Conservation (phyloP, 2,113 vertebrate genomes). For the Falcunculus frontatus region DNA sequence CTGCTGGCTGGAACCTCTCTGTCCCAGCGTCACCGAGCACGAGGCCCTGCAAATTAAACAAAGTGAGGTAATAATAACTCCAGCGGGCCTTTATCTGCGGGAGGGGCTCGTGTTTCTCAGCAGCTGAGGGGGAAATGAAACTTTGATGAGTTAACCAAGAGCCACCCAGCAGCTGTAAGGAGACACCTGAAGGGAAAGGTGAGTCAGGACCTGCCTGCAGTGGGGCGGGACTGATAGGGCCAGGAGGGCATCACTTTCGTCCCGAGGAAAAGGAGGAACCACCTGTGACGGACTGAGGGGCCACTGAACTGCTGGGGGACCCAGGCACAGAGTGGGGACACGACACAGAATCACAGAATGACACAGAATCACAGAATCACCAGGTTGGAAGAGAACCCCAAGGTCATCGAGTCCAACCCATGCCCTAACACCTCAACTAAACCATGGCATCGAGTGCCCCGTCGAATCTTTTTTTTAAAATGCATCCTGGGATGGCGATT, state of each 20-base stretch:
- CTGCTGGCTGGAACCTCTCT: not conserved
- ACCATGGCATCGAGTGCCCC: no score
- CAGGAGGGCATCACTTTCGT: rapidly evolving
- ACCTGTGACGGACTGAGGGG: rapidly evolving
- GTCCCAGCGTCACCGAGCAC: not conserved
- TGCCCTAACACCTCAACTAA: no score
- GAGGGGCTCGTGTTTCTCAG: not conserved
- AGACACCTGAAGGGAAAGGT: conserved; percentile 1
- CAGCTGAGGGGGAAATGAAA: conserved; percentile 27
- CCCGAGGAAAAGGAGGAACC: rapidly evolving
- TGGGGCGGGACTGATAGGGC: not conserved
- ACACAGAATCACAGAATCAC: no score
- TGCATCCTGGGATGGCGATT: no score
- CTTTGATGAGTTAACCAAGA: conserved; percentile 44
- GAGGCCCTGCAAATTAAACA: not conserved
- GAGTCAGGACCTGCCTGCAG: not conserved
- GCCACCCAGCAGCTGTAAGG: not conserved
- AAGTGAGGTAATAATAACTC: not conserved
- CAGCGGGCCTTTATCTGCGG: not conserved
- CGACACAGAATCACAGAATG: no score
- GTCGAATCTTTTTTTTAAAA: no score
- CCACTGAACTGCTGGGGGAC: not conserved
- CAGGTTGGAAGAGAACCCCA: no score
- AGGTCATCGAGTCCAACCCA: no score
- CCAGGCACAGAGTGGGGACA: not conserved